Evolutionary conservation across 1,140 invertebrate genomes (phyloP), one percentile per base, ranked within the genome.

Genomic region (Mya arenaria): DNA sequence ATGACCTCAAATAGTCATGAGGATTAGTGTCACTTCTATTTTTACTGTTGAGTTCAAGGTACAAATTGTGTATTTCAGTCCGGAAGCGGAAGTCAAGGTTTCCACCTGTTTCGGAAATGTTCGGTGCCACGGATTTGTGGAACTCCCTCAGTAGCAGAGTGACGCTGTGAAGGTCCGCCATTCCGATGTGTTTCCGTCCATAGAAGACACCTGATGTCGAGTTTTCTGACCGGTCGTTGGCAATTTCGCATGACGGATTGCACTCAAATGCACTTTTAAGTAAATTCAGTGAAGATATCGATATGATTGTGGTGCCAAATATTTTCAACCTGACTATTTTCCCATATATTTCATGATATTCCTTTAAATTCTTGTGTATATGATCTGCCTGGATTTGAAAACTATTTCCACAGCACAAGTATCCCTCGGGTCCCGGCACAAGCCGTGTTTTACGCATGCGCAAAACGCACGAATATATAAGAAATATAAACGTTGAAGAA

Each of bases 141-240:
- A 79, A 41, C 69, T 79, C 77, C 37, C 77, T 25, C 17, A 79
- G 30, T 23, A 79, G 32, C 1, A 34, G 41, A 1, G 77, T 79
- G 19, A n/a, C 62, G 30, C 41, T 60, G 32, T 41, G 32, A 17
- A 55, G 60, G 41, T 79, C 66, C 39, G 77, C 77, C 34, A 41
- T 41, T 39, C 77, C 77, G 23, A 79, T 79, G 39, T 79, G 77
- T 30, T 79, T 79, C 34, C 77, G 30, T 6, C 62, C 65, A 36
- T 79, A 69, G 28, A 79, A 79, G 10, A 79, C 25, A 37, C 69
- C 77, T 13, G 65, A 79, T 19, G 77, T 79, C 44, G 65, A 79
- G 28, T 79, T 79, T 34, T 23, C 37, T 32, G 63, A 36, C n/a
- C 77, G 28, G 36, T 79, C 77, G 41, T 79, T 79, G 5, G 77